Percentiles rank a stretch among this genome's conserved stretches.
These are phyloP conservation scores for Geotrypetes seraphini DNA, from an alignment of 2,797 vertebrate species.

Conservation along the genomic window DNA sequence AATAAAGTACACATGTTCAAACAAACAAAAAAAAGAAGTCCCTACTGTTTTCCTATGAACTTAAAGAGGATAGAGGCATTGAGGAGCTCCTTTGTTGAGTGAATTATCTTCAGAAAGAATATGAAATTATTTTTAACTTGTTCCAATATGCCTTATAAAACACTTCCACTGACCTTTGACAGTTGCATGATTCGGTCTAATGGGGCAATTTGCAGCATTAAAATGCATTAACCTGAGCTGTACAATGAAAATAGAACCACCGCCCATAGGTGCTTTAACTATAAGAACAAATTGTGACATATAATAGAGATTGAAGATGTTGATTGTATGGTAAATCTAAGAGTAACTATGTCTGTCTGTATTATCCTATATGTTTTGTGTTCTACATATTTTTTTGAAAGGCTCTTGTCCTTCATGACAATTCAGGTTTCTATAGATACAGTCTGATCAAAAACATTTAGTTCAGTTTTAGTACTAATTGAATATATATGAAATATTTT, in stretches of 20 bases:
- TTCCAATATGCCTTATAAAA: conserved; percentile 98
- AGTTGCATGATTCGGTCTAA: conserved; percentile 71
- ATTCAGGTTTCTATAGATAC: conserved; percentile 58
- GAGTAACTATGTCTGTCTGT: conserved; percentile 71
- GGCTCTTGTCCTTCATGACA: conserved; percentile 47
- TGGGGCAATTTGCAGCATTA: conserved; percentile 61
- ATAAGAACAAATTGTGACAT: conserved; percentile 65
- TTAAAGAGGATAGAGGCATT: conserved; percentile 68
- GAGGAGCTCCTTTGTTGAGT: conserved; percentile 69
- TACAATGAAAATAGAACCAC: conserved; percentile 67
- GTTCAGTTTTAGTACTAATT: conserved; percentile 19
- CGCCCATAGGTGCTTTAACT: conserved; percentile 62
- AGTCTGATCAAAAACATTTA: conserved; percentile 73
- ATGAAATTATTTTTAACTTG: conserved; percentile 85
- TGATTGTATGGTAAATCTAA: conserved; percentile 72
- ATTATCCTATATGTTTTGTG: conserved; percentile 63
- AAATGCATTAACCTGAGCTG: conserved; percentile 59
- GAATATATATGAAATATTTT: conserved; percentile 16
- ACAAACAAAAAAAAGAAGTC: conserved; percentile 30
- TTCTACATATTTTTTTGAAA: conserved; percentile 64
- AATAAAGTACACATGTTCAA: conserved; percentile 51
- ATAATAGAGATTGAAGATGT: conserved; percentile 65
- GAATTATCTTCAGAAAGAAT: conserved; percentile 68
- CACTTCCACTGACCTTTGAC: conserved; percentile 80
- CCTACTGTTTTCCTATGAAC: conserved; percentile 45